These are phyloP conservation scores for Ophonus ardosiacus DNA, from an alignment of 2,888 invertebrate genomes.

Conservation along the genomic window DNA sequence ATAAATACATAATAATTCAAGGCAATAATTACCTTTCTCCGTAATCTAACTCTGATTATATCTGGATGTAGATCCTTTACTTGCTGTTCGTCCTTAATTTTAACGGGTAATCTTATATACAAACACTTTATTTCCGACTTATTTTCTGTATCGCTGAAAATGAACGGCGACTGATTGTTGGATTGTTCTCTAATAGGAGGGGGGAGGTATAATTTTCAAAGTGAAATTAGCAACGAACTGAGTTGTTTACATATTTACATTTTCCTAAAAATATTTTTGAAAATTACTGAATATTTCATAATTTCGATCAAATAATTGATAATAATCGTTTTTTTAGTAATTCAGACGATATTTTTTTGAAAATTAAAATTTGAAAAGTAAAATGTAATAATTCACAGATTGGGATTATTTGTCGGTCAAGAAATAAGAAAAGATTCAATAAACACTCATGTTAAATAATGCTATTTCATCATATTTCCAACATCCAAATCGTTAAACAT, in stretches of 20 bases:
- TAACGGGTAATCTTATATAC: conserved; percentile 71
- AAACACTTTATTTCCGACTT: conserved; percentile 63
- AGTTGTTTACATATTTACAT: neutral
- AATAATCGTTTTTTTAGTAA: no score
- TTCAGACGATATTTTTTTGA: no score
- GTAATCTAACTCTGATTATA: conserved; percentile 70
- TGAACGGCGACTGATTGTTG: neutral
- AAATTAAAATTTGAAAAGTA: no score
- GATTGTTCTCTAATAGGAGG: neutral
- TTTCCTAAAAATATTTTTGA: neutral
- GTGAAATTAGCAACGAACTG: conserved; percentile 9
- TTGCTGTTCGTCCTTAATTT: conserved; percentile 70
- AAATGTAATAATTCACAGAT: no score
- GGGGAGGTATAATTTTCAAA: neutral
- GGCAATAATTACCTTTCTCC: conserved; percentile 70
- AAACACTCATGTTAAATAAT: neutral
- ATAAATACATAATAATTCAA: neutral
- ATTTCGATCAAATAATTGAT: no score
- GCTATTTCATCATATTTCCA: neutral
- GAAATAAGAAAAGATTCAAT: neutral
- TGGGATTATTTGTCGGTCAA: no score
- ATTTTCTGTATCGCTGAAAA: conserved; percentile 29
- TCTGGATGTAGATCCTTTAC: conserved; percentile 71
- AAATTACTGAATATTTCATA: neutral
- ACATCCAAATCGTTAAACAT: neutral